phyloP scores from a whole-genome alignment of 2,888 invertebrate genomes.

The Automeris io region DNA sequence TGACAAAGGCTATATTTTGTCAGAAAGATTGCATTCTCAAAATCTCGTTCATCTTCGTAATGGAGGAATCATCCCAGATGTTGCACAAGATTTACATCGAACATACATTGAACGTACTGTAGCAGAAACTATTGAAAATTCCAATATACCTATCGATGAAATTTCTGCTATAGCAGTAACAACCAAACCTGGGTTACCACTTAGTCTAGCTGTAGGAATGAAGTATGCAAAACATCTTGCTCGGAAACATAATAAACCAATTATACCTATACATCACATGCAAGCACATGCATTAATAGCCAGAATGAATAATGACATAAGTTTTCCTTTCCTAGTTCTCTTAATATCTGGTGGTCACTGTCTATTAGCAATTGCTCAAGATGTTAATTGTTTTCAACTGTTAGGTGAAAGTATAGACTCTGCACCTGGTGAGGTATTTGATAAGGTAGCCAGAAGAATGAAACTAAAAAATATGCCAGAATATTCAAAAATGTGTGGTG shows the following conservation, averaged over 20 bases:
- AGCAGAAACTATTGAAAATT: slow-evolving; percentile 79
- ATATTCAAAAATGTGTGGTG: slow-evolving; percentile 87
- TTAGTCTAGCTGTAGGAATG: slow-evolving; percentile 88
- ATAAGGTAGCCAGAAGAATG: slow-evolving; percentile 92
- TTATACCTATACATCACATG: slow-evolving; percentile 99
- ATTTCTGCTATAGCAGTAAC: slow-evolving; percentile 94
- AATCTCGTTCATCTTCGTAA: slow-evolving; percentile 82
- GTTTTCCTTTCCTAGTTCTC: slow-evolving; percentile 93
- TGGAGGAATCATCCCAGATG: slow-evolving; percentile 94
- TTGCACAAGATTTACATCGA: slow-evolving; percentile 90
- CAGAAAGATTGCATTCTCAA: slow-evolving; percentile 91
- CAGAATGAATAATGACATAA: slow-evolving; percentile 83
- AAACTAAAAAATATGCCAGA: slow-evolving; percentile 87
- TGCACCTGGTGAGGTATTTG: slow-evolving; percentile 96
- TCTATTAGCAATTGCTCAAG: slow-evolving; percentile 85
- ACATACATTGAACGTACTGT: slow-evolving; percentile 86
- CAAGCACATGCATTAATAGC: slow-evolving; percentile 97
- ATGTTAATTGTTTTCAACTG: slow-evolving; percentile 85
- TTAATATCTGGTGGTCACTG: slow-evolving; percentile 97
- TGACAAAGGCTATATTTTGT: slow-evolving; percentile 82
- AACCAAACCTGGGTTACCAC: slow-evolving; percentile 87
- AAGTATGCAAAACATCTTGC: slow-evolving; percentile 90
- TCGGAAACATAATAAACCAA: slow-evolving; percentile 81
- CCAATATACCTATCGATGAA: slow-evolving; percentile 79
- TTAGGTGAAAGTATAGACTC: slow-evolving; percentile 89